Conservation (phyloP, 2,113 vertebrate species). For the Phalacrocorax pelagicus region DNA sequence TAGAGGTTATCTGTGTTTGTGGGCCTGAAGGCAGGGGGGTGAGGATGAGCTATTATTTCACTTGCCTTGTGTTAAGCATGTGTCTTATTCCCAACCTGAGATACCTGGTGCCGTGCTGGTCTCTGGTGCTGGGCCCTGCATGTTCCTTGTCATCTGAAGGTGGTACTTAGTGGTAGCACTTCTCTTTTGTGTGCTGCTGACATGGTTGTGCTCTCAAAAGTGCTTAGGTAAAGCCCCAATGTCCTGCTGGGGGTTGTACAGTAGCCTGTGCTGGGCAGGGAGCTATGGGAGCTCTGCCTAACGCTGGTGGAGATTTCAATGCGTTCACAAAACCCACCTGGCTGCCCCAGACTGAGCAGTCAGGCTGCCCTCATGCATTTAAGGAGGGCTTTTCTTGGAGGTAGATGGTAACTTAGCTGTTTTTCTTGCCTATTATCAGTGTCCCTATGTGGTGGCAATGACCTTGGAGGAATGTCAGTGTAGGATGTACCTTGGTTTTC, state of each 20-base stretch:
- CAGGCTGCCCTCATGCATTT: fast-evolving
- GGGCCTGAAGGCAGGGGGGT: background rate
- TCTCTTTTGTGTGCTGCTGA: fast-evolving
- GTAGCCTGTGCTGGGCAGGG: background rate
- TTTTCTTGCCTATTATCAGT: background rate
- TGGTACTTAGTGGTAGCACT: background rate
- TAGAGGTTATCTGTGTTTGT: background rate
- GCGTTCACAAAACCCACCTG: background rate
- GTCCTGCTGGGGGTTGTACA: background rate
- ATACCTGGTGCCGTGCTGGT: background rate
- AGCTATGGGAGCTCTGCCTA: background rate
- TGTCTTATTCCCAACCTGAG: background rate
- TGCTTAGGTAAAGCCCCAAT: fast-evolving
- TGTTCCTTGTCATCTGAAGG: background rate
- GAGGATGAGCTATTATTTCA: background rate
- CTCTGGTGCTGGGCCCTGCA: background rate
- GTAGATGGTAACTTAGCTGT: background rate
- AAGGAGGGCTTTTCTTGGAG: background rate
- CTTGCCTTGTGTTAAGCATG: background rate
- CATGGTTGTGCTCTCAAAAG: background rate
- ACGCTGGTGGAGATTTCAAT: background rate
- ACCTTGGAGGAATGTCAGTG: background rate
- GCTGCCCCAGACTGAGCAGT: background rate
- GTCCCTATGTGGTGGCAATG: background rate
- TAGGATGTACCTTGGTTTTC: background rate